Percentiles rank a stretch among this genome's conserved stretches.
These are phyloP conservation scores for Microcaecilia unicolor DNA, from an alignment of 2,797 vertebrate species.

Conservation along the genomic window DNA sequence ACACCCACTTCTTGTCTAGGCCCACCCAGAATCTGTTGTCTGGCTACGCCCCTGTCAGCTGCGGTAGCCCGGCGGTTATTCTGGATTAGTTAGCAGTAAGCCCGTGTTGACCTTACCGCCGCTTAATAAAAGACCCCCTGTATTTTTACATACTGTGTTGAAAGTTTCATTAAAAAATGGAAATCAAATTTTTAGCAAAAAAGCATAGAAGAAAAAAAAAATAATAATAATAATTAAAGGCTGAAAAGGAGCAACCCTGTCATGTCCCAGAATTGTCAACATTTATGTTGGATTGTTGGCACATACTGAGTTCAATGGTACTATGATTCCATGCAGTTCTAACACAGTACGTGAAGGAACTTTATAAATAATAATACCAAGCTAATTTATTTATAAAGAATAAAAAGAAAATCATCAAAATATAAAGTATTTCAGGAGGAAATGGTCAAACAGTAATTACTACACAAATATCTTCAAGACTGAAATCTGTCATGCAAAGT, in stretches of 20 bases:
- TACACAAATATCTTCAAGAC: constrained; percentile 61
- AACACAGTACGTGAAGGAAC: constrained; percentile 30
- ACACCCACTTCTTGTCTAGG: too few species aligned
- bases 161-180: constrained; percentile 31
- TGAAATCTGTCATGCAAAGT: constrained; percentile 67
- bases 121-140: too few species aligned
- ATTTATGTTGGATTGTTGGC: constrained; percentile 50
- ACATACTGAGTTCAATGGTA: constrained; percentile 57
- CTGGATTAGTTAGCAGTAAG: too few species aligned
- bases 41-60: too few species aligned
- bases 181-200: constrained; percentile 29
- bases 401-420: constrained; percentile 43
- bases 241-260: constrained; percentile 6
- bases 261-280: constrained; percentile 8
- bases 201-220: constrained; percentile 10
- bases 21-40: too few species aligned
- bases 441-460: constrained; percentile 54
- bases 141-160: too few species aligned
- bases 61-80: too few species aligned
- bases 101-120: too few species aligned
- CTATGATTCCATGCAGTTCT: constrained; percentile 47
- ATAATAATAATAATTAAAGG: constrained; percentile 26
- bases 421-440: constrained; percentile 32
- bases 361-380: constrained; percentile 38
- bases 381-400: constrained; percentile 51